Percentiles rank a stretch among this genome's conserved stretches.
phyloP scores from a whole-genome alignment of 2,797 vertebrate genomes.

The Trachops cirrhosus region DNA sequence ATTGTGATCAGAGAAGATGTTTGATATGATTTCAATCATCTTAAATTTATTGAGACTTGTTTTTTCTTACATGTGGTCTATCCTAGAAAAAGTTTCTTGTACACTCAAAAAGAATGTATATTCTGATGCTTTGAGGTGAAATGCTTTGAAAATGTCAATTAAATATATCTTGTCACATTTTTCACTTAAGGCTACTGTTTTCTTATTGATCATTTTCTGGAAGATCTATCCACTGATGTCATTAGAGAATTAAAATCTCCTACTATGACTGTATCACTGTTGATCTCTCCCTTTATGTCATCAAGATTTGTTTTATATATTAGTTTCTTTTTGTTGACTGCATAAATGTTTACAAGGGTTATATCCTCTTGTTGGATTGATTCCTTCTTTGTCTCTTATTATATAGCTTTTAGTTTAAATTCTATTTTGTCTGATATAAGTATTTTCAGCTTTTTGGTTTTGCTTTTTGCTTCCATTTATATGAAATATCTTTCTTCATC shows the following conservation, averaged over 20 bases:
- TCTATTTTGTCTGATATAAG: not conserved
- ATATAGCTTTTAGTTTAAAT: not conserved
- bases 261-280: not conserved
- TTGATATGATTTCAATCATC: not conserved
- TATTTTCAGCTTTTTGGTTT: not conserved
- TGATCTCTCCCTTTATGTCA: not conserved
- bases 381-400: not conserved
- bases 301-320: not conserved
- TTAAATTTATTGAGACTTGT: not conserved
- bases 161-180: not conserved
- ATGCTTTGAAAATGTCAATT: not conserved
- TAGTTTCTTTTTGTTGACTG: not conserved
- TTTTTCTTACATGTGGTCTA: not conserved
- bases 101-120: not conserved
- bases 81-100: not conserved
- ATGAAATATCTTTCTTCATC: not conserved
- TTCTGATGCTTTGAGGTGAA: not conserved
- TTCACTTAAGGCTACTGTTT: not conserved
- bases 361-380: not conserved
- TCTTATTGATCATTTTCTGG: not conserved
- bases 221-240: not conserved
- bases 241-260: not conserved
- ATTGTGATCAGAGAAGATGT: not conserved
- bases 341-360: not conserved
- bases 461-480: not conserved